Evolutionary conservation across 1,140 invertebrate genomes (phyloP).

Genomic region (Eubasilissa regina): DNA sequence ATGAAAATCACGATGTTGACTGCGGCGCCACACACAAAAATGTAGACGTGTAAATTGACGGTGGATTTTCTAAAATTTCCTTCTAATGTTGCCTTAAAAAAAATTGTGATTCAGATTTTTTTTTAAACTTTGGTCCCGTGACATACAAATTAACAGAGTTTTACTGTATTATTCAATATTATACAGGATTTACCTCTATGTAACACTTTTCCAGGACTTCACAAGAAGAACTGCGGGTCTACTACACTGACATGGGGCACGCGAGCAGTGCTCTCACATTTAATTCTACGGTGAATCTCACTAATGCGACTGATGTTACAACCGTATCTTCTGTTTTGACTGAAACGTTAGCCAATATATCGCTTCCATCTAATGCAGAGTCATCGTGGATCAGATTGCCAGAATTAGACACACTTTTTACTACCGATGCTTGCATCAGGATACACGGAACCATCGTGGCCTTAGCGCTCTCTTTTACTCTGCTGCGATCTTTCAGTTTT

Average conservation of each 20-base stretch:
- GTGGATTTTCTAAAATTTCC: no score
- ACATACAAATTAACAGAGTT: no score
- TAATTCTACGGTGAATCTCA: constrained; percentile 8
- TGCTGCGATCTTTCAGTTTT: constrained; percentile 73
- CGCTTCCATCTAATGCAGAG: neutral
- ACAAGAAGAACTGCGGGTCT: constrained; percentile 55
- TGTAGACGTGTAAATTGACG: no score
- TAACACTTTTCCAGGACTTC: constrained; percentile 50
- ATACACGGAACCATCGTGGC: constrained; percentile 72
- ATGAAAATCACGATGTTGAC: no score
- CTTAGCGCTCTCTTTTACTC: constrained; percentile 68
- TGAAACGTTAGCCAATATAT: neutral
- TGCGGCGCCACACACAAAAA: no score
- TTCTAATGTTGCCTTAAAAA: no score
- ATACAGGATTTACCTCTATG: constrained; percentile 2
- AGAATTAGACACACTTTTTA: constrained; percentile 26
- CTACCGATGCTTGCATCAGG: constrained; percentile 65
- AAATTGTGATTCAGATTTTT: no score
- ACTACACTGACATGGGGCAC: neutral
- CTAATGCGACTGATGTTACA: neutral
- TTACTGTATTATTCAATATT: neutral
- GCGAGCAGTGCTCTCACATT: neutral
- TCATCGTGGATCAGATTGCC: neutral
- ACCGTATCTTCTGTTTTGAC: neutral
- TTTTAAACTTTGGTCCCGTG: no score